Percentiles rank a stretch among this genome's conserved stretches.
phyloP scores from a whole-genome alignment of 2,888 invertebrate species.

The Euspilapteryx auroguttella region DNA sequence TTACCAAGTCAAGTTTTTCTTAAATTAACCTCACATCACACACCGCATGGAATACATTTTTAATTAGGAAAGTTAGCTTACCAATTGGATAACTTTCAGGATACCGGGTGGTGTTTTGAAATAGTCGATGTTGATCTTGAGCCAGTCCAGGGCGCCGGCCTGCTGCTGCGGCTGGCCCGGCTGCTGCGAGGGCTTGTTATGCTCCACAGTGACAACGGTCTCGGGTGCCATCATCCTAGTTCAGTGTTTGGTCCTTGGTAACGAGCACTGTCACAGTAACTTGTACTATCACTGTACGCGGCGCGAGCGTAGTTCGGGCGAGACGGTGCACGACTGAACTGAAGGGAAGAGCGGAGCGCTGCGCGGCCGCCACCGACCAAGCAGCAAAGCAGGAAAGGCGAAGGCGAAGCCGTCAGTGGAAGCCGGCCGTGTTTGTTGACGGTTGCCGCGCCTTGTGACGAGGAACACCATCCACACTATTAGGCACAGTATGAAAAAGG shows the following conservation, averaged over 20 bases:
- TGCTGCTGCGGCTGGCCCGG: conserved; percentile 53
- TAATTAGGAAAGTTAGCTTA: conserved; percentile 50
- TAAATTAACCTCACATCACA: too few species aligned
- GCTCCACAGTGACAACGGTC: conserved; percentile 80
- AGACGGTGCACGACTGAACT: conserved; percentile 2
- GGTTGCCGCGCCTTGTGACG: too few species aligned
- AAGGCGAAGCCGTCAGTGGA: too few species aligned
- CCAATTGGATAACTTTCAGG: conserved; percentile 79
- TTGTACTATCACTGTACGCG: conserved; percentile 25
- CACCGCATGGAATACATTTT: neutral
- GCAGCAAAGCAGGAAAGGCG: too few species aligned
- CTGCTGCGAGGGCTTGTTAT: conserved; percentile 55
- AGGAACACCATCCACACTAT: too few species aligned
- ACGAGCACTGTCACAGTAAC: conserved; percentile 38
- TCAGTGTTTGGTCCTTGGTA: conserved; percentile 7
- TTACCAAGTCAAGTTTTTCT: too few species aligned
- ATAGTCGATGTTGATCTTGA: conserved; percentile 77
- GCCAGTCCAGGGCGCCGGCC: conserved; percentile 64
- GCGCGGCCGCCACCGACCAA: too few species aligned
- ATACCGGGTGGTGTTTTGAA: conserved; percentile 81
- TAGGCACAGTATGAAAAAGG: too few species aligned
- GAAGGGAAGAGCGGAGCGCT: too few species aligned
- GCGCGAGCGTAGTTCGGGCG: neutral
- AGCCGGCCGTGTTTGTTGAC: too few species aligned
- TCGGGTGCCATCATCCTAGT: conserved; percentile 75